Evolutionary conservation across 30 jellyfish, hydroid and myxozoan genomes (phyloP).

Genomic region (Hydra vulgaris): DNA sequence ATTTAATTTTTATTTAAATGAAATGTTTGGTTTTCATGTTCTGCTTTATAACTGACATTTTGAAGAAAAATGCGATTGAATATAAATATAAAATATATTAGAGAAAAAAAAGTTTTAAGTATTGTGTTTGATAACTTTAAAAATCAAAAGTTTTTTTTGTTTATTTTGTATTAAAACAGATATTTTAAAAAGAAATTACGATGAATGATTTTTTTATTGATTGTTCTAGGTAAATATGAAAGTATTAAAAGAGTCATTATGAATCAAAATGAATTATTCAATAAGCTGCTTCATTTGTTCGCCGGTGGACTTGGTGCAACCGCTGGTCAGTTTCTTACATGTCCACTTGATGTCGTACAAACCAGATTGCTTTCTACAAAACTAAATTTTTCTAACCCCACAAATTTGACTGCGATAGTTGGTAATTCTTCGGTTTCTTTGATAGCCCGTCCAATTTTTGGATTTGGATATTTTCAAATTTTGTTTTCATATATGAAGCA

Average conservation of each 20-base stretch:
- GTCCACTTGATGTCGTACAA: constrained; percentile 95
- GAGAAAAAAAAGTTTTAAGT: too few species aligned
- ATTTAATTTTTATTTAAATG: too few species aligned
- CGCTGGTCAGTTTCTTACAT: constrained; percentile 90
- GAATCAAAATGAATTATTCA: not conserved
- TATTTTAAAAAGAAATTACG: too few species aligned
- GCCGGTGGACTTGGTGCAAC: constrained; percentile 99
- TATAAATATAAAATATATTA: too few species aligned
- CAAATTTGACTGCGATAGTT: constrained; percentile 6
- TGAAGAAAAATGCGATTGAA: not conserved
- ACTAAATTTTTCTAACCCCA: constrained; percentile 37
- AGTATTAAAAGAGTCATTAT: not conserved
- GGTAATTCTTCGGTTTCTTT: not conserved
- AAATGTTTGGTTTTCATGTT: too few species aligned
- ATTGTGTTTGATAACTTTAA: too few species aligned
- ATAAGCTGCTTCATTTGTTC: constrained; percentile 34
- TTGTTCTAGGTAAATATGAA: not conserved
- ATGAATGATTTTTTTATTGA: not conserved
- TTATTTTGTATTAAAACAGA: too few species aligned
- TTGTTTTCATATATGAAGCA: constrained; percentile 57
- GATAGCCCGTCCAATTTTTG: constrained; percentile 9
- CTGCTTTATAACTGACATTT: too few species aligned
- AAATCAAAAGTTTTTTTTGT: too few species aligned
- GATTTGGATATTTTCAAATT: constrained; percentile 33
- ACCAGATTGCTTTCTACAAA: constrained; percentile 79